Conservation (phyloP, 2,113 vertebrate genomes). For the Anarhynchus alexandrinus region DNA sequence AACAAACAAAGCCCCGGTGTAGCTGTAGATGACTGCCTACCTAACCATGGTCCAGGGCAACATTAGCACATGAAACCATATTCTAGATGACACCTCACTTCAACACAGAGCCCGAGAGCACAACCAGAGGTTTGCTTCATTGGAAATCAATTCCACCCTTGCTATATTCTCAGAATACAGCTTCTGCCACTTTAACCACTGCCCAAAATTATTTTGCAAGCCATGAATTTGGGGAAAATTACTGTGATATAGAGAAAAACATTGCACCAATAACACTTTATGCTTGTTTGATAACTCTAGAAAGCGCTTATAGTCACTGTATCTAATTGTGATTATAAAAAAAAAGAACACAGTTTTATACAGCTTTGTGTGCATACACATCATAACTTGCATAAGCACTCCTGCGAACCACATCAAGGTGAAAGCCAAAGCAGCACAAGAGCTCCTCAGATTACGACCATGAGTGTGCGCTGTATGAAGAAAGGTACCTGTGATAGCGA, state of each 20-base stretch:
- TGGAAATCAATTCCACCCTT: neutral
- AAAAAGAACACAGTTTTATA: neutral
- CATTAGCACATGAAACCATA: neutral
- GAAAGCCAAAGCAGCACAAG: neutral
- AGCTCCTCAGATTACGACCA: neutral
- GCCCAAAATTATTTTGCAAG: neutral
- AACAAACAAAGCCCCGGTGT: neutral
- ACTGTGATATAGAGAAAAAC: neutral
- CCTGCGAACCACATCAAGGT: neutral
- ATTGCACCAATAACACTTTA: neutral
- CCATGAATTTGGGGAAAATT: neutral
- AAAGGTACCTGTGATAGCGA: neutral
- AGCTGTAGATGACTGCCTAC: neutral
- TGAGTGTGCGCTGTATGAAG: neutral
- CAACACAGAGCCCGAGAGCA: neutral
- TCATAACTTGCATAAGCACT: neutral
- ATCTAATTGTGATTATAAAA: neutral
- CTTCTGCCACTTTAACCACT: neutral
- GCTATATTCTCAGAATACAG: neutral
- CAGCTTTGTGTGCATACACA: neutral
- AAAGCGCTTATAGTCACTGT: neutral
- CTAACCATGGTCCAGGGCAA: neutral
- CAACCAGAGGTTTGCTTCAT: neutral
- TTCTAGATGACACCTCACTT: neutral
- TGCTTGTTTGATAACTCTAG: neutral